Base-by-base conservation (phyloP, 2,888 invertebrate genomes). In the Xestia c-nigrum region DNA sequence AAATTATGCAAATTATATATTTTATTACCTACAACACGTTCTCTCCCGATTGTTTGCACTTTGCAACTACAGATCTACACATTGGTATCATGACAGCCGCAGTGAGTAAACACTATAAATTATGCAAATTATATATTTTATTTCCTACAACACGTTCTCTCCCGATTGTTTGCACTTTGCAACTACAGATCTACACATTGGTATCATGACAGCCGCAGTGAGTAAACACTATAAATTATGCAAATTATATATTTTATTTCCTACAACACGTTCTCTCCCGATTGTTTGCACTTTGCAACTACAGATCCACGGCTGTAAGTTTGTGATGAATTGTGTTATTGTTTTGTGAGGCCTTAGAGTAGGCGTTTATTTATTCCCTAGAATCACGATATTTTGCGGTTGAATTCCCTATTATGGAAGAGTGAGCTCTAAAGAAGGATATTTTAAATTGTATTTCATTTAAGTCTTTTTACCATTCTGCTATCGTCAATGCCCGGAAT, bases 1-100 rank as follows among this genome's bases (percentile, higher is more conserved):
- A 88, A 84, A 88, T 88, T 88, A 88, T 87, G 87, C 81, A 88
- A 88, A 88, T 88, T 78, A 83, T 84, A 77, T 84, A 87, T 88
- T 87, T 88, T 85, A 87, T 84, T 81, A 84, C 80, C 70, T 80
- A 74, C 80, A 57, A 67, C 70, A 61, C 70, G 73, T 67, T 71
- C 64, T 73, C 75, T 80, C 74, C 69, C 78, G 78, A 83, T 81
- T 85, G 85, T 83, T 85, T 65, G 75, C 83, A 82, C 80, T 85
- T 74, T 80, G 76, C 46, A 78, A n/a, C n/a, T n/a, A n/a, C n/a
- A n/a, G n/a, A n/a, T n/a, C n/a, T 65, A 57, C 5, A n/a, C n/a
- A 59, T 40, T 68, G 31, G 69, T 82, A 83, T 86, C 86, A 64
- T 83, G 79, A 86, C 79, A 78, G 55, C 78, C 83, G n/a, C 76